A percentile compares a stretch with the other conserved stretches of the same genome.
Evolutionary conservation across 2,113 vertebrate species (phyloP).

Genomic region (Bufo gargarizans): DNA sequence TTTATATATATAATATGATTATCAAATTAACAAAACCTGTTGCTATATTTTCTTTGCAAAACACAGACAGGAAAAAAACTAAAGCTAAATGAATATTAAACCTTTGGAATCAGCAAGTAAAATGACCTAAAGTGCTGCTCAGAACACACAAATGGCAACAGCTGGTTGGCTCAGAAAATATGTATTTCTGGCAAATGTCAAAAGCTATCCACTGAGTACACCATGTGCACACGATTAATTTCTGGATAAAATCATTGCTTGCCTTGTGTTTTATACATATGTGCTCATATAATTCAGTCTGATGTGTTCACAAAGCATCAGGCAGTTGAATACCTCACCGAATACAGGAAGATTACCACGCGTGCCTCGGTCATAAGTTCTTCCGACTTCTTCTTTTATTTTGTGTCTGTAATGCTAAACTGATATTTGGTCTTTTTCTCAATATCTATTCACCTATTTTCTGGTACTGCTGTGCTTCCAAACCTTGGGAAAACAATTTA

Average conservation of each 20-base stretch:
- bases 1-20: neutral
- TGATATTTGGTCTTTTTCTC: neutral
- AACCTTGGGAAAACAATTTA: neutral
- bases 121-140: neutral
- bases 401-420: neutral
- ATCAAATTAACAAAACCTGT: neutral
- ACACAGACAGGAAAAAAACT: neutral
- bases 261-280: neutral
- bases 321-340: neutral
- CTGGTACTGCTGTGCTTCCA: neutral
- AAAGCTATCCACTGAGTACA: neutral
- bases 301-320: neutral
- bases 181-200: conserved; percentile 20
- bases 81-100: neutral
- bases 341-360: neutral
- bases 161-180: conserved; percentile 18
- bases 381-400: neutral
- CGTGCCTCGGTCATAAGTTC: neutral
- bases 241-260: neutral
- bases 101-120: neutral
- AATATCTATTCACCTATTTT: neutral
- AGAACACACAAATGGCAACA: conserved; percentile 21
- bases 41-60: neutral
- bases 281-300: neutral
- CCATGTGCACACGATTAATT: conserved; percentile 7